Percentiles rank a stretch among this genome's conserved stretches.
phyloP scores from a whole-genome alignment of 2,797 vertebrate genomes.

The Myotis planiceps region DNA sequence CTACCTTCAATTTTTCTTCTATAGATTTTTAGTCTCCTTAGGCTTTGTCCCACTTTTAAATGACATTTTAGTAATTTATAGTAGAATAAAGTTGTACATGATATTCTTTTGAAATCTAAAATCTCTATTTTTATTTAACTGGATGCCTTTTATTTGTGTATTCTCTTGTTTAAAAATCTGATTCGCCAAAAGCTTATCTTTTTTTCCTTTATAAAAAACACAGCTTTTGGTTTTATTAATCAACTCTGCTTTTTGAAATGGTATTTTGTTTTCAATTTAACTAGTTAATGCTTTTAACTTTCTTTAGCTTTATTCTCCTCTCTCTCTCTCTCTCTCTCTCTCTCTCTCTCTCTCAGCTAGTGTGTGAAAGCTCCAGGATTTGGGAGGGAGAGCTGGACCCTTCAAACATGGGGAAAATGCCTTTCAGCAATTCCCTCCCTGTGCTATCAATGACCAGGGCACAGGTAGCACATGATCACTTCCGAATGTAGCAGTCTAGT shows the following conservation, averaged over 20 bases:
- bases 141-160: neutral
- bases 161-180: constrained; percentile 24
- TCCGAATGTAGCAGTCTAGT: neutral
- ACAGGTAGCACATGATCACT: neutral
- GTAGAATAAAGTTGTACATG: neutral
- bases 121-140: constrained; percentile 2
- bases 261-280: constrained; percentile 1
- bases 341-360: neutral
- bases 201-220: neutral
- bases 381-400: neutral
- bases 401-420: neutral
- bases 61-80: neutral
- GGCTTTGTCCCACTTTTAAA: neutral
- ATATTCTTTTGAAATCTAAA: neutral
- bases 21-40: neutral
- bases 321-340: neutral
- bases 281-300: neutral
- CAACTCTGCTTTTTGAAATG: neutral
- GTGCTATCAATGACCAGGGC: neutral
- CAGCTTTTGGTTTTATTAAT: constrained; percentile 44
- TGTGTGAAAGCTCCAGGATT: neutral
- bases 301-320: neutral
- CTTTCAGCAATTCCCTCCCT: neutral
- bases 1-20: constrained; percentile 29
- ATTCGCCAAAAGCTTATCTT: neutral